phyloP scores from a whole-genome alignment of 2,797 vertebrate genomes.

The Halcyon chelicuti region DNA sequence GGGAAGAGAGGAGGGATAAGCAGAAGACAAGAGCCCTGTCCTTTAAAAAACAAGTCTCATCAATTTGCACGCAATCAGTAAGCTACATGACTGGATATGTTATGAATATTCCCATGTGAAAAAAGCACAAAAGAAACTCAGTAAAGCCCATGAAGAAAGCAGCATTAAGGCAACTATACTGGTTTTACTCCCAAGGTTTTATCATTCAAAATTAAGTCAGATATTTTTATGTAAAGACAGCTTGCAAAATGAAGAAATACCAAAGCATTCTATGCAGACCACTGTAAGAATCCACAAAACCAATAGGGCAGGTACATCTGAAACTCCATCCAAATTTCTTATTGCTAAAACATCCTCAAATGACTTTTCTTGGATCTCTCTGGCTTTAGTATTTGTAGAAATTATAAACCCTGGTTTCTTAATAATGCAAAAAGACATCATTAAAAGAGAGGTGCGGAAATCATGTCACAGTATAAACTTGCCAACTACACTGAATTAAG shows the following conservation, averaged over 20 bases:
- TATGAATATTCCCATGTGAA: background rate
- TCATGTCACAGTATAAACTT: background rate
- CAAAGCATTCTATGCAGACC: background rate
- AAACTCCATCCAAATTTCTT: background rate
- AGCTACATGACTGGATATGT: background rate
- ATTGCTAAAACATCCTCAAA: background rate
- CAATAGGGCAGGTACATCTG: fast-evolving
- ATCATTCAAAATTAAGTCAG: background rate
- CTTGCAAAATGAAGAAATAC: background rate
- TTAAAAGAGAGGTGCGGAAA: background rate
- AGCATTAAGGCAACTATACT: background rate
- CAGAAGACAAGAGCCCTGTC: fast-evolving
- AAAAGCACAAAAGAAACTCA: background rate
- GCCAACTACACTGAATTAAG: background rate
- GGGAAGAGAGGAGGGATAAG: background rate
- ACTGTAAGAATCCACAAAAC: background rate
- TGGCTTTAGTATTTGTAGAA: background rate
- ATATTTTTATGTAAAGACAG: background rate
- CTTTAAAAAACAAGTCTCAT: background rate
- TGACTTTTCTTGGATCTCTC: background rate
- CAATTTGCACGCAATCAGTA: background rate
- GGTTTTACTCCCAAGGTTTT: background rate
- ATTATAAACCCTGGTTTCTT: background rate
- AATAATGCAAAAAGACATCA: background rate
- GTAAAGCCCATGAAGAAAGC: background rate